Evolutionary conservation across 2,113 vertebrate genomes (phyloP), one percentile per base, ranked within the genome.

Genomic region (Meriones unguiculatus): DNA sequence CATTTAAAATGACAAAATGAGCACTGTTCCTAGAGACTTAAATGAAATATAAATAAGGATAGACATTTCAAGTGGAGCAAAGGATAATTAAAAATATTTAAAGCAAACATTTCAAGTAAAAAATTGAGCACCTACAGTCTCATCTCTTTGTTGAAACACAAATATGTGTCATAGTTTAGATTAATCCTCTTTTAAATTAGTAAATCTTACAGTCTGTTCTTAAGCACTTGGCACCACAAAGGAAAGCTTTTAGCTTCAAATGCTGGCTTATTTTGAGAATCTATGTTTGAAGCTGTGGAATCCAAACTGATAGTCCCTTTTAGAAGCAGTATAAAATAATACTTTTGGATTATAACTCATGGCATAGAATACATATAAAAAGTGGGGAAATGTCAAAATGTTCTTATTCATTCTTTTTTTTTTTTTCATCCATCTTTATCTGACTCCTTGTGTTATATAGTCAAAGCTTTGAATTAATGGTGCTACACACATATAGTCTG

Each of bases 281-380:
- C 25, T 91, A 82, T 75, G 93, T 95, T 62, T 41, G 50, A 94
- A 96, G 59, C 2, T 69, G 4, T 35, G 41, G 7, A 94, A 50
- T 25, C 89, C 17, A 50, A 97, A 94, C 93, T n/a, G 14, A 87
- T 35, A 78, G 35, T 78, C 7, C 10, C 18, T 97, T 91, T 41
- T 76, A 5, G 7, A 90, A 87, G 17, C n/a, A 52, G 7, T 89
- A 87, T n/a, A 67, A 89, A 77, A 13, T 50, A 59, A 64, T 57
- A 38, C 46, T 89, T 82, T 90, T 17, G 7, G 2, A 54, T 64
- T 94, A 35, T 69, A 80, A 91, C 13, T 59, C 25, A 95, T 64
- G 8, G n/a, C 15, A 64, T 13, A 14, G 91, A 88, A 70, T 10
- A 1, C 13, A 1, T 52, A 20, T 10, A 46, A 7, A 95, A 80